A percentile compares a stretch with the other conserved stretches of the same genome.
These are phyloP conservation scores for Labia minor DNA, from an alignment of 2,888 invertebrate genomes.

Conservation along the genomic window DNA sequence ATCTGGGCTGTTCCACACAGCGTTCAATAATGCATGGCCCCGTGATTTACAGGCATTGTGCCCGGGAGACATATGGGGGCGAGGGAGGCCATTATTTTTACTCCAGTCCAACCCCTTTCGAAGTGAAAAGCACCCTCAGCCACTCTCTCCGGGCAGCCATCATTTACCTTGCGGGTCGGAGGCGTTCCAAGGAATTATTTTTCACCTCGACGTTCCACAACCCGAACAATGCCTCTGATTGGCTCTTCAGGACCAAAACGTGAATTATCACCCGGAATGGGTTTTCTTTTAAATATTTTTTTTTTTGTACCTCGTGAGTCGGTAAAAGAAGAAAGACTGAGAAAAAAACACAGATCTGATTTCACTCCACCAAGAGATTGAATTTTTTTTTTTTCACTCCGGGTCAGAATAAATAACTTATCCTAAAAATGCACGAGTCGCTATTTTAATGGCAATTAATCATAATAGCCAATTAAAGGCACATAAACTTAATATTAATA, in stretches of 20 bases:
- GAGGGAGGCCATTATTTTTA: slow-evolving; percentile 6
- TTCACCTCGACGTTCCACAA: background rate
- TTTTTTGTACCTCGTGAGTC: no score
- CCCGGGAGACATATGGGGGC: slow-evolving; percentile 13
- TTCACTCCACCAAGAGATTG: no score
- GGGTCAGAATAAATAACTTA: no score
- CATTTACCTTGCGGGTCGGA: background rate
- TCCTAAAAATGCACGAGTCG: background rate
- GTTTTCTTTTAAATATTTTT: no score
- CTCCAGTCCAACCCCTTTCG: background rate
- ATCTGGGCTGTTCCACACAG: background rate
- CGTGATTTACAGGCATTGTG: slow-evolving; percentile 1
- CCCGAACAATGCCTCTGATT: background rate
- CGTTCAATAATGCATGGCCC: background rate
- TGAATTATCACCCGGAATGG: no score
- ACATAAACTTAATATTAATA: background rate
- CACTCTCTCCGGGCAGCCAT: background rate
- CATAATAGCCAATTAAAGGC: background rate
- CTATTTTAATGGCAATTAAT: background rate
- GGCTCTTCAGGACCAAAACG: background rate
- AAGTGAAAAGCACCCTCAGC: background rate
- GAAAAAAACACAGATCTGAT: no score
- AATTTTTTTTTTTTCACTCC: no score
- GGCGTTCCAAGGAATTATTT: background rate
- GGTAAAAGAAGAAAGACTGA: no score